A percentile compares a stretch with the other conserved stretches of the same genome.
phyloP scores from a whole-genome alignment of 1,140 invertebrate genomes.

The Vanessa tameamea region DNA sequence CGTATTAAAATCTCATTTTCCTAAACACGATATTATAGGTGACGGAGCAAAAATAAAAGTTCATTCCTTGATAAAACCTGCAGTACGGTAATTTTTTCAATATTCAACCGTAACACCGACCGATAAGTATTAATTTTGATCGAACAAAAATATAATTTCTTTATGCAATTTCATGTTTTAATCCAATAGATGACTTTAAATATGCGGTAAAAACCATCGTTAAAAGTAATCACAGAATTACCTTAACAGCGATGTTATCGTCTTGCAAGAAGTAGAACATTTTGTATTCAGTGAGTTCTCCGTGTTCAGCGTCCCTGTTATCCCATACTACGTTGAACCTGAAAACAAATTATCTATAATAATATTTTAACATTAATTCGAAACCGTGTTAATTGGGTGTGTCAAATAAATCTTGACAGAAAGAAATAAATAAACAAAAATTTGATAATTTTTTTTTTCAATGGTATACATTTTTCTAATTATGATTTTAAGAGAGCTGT shows the following conservation, averaged over 20 bases:
- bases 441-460: no score
- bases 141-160: not conserved
- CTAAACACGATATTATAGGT: slow-evolving; percentile 18
- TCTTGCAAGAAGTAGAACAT: slow-evolving; percentile 90
- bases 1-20: slow-evolving; percentile 15
- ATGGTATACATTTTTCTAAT: no score
- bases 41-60: slow-evolving; percentile 22
- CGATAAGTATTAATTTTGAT: not conserved
- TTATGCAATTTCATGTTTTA: slow-evolving; percentile 19
- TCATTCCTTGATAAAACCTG: not conserved
- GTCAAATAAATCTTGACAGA: no score
- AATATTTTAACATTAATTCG: no score
- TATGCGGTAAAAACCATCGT: slow-evolving; percentile 15
- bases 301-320: slow-evolving; percentile 84
- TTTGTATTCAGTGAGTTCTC: slow-evolving; percentile 83
- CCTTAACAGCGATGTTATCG: slow-evolving; percentile 88
- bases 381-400: no score
- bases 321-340: slow-evolving; percentile 91
- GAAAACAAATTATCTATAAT: slow-evolving; percentile 25
- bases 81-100: not conserved
- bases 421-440: no score
- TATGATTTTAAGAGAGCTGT: no score
- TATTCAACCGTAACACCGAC: not conserved
- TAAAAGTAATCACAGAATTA: slow-evolving; percentile 37
- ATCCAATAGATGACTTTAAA: slow-evolving; percentile 23